Evolutionary conservation across 2,888 invertebrate genomes (phyloP).

Genomic region (Acanthoscelides obtectus): DNA sequence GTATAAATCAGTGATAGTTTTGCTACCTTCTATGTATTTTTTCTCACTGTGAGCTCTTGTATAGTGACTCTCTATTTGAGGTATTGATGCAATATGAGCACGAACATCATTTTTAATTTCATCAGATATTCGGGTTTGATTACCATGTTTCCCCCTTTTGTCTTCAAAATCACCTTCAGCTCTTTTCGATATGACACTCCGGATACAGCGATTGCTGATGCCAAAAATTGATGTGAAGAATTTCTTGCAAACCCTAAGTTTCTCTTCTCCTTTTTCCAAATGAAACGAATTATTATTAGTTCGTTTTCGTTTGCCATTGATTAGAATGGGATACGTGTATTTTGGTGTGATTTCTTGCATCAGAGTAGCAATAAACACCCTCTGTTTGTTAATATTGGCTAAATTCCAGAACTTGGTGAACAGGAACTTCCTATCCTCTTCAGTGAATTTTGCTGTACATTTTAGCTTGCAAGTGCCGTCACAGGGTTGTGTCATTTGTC

Average conservation of each 20-base stretch:
- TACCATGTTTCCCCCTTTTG: background rate
- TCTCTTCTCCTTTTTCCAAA: background rate
- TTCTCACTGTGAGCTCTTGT: conserved; percentile 3
- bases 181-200: conserved; percentile 1
- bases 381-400: conserved; percentile 4
- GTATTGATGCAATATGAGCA: conserved; percentile 5
- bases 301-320: conserved; percentile 1
- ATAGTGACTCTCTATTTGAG: conserved; percentile 7
- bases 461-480: conserved; percentile 1
- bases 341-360: background rate
- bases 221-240: conserved; percentile 6
- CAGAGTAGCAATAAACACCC: conserved; percentile 1
- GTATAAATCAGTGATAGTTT: conserved; percentile 3
- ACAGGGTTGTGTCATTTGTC: background rate
- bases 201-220: conserved; percentile 1
- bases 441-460: conserved; percentile 1
- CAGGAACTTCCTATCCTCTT: conserved; percentile 1
- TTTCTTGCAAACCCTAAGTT: conserved; percentile 2
- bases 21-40: conserved; percentile 8
- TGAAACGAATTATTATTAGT: conserved; percentile 5
- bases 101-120: background rate
- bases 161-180: background rate
- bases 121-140: background rate
- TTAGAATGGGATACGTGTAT: background rate
- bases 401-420: conserved; percentile 2